A percentile compares a stretch with the other conserved stretches of the same genome.
Evolutionary conservation across 2,113 vertebrate genomes (phyloP).

Genomic region (Campylomormyrus tamandua): DNA sequence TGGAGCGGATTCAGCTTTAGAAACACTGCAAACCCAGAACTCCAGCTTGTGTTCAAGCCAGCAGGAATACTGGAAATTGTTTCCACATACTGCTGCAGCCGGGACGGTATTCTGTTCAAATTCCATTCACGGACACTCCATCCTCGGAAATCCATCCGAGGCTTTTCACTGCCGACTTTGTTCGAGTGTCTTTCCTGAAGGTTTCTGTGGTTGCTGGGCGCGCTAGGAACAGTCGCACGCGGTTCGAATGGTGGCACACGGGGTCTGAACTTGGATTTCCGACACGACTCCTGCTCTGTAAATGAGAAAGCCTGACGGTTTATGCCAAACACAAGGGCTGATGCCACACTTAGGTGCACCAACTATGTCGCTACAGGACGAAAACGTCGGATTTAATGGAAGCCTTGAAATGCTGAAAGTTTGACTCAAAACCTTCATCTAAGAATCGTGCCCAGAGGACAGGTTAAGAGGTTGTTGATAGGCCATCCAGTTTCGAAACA

Average conservation of each 20-base stretch:
- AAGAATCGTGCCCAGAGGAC: neutral
- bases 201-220: neutral
- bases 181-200: neutral
- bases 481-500: neutral
- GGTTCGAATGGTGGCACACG: neutral
- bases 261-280: neutral
- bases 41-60: neutral
- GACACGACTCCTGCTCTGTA: neutral
- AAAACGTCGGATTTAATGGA: neutral
- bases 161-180: neutral
- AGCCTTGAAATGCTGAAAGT: neutral
- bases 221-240: neutral
- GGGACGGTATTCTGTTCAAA: neutral
- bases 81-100: neutral
- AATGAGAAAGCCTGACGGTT: neutral
- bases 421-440: neutral
- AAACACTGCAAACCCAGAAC: neutral
- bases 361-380: neutral
- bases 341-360: neutral
- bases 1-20: neutral
- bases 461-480: neutral
- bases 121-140: neutral
- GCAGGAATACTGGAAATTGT: neutral
- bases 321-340: neutral
- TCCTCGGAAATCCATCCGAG: neutral